These are phyloP conservation scores for Pituophis catenifer DNA, from an alignment of 2,113 vertebrate genomes.

Conservation along the genomic window DNA sequence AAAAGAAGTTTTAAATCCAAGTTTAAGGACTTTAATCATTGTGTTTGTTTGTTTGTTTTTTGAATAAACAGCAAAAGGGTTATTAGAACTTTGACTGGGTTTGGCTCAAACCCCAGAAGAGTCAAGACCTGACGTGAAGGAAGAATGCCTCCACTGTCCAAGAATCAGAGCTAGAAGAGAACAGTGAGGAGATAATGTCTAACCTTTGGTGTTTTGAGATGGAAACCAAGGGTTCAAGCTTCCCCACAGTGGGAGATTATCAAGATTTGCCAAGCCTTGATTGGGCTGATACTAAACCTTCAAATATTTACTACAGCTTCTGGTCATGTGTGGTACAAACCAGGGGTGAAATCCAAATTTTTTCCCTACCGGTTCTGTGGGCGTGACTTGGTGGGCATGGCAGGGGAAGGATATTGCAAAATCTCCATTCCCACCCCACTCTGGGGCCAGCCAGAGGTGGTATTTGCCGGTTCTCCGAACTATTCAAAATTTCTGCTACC, in stretches of 20 bases:
- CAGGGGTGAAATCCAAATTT: no score
- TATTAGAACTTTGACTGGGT: background rate
- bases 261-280: background rate
- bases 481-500: no score
- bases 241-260: background rate
- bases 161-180: background rate
- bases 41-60: rapidly evolving
- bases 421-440: no score
- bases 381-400: no score
- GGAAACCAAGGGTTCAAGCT: background rate
- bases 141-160: background rate
- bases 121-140: no score
- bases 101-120: no score
- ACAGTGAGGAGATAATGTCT: background rate
- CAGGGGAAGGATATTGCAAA: no score
- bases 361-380: no score
- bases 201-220: background rate
- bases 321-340: background rate
- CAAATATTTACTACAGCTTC: background rate
- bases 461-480: no score
- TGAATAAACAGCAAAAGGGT: background rate
- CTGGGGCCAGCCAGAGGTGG: no score
- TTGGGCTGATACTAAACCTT: background rate
- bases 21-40: background rate
- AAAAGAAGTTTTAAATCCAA: background rate